Base-by-base conservation (phyloP, 2,113 vertebrate genomes). In the Eira barbara region DNA sequence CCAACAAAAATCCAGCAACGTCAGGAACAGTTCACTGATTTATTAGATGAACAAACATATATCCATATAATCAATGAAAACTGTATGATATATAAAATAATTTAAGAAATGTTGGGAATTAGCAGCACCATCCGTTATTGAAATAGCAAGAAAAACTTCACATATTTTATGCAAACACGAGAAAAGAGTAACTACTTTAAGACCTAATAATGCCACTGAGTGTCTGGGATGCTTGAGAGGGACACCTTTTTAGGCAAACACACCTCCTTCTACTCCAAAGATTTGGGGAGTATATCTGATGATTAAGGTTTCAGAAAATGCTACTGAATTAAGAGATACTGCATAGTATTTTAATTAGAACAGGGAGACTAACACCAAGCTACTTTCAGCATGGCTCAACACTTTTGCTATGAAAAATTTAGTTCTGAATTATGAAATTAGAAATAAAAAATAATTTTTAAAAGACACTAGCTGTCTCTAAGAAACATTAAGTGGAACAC, bases 401-500 rank as follows among this genome's bases (percentile, higher is more conserved):
- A 92, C 93, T 82, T 93, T 97, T 63, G 97, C 98, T 98, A 98
- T 96, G 17, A 98, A 98, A 99, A 94, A 97, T 98, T 98, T 93
- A 79, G 94, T 98, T 98, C 96, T 97, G 98, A 98, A 97, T 98
- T 98, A 98, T 97, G 98, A 99, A 99, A 98, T 98, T 98, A 98
- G 98, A 98, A 98, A 93, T 98, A 98, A 98, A 98, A 98, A 98
- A 89, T 98, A 98, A 98, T 86, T 95, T 97, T 97, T 98, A 98
- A 98, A 99, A 99, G 98, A 98, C 96, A 94, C 97, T 98, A 98
- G 91, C 97, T 99, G 98, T 98, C 97, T 98, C 99, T 99, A 99
- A 98, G 98, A 98, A 98, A 99, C 98, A 98, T 97, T 67, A 97
- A 97, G 98, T 98, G 96, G 97, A 98, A 98, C 98, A 6, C 98